phyloP scores from a whole-genome alignment of 2,113 vertebrate genomes.

The Pogonocichla stellata region DNA sequence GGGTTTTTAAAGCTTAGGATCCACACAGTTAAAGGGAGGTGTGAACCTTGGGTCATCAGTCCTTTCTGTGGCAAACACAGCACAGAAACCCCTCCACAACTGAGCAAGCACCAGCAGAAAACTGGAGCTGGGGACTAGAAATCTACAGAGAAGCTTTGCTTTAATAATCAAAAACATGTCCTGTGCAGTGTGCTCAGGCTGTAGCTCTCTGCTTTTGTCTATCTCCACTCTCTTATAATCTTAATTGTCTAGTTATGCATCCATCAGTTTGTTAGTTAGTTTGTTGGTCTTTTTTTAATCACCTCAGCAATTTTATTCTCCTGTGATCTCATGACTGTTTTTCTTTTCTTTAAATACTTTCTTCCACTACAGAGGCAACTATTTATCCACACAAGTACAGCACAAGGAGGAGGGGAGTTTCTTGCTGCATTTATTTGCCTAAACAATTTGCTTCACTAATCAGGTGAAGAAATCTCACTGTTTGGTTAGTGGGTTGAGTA shows the following conservation, averaged over 20 bases:
- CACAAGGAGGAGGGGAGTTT: neutral
- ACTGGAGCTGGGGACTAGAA: neutral
- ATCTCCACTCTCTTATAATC: neutral
- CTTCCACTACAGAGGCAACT: neutral
- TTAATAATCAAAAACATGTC: neutral
- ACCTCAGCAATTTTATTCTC: neutral
- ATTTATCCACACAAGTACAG: neutral
- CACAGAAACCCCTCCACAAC: neutral
- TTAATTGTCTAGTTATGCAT: neutral
- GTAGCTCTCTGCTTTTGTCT: neutral
- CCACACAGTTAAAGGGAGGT: fast-evolving
- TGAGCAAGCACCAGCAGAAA: neutral
- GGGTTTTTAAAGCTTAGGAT: neutral
- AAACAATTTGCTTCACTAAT: neutral
- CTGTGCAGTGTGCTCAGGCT: neutral
- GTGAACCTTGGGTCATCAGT: neutral
- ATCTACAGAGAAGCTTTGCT: neutral
- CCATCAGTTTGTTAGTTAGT: too few species aligned
- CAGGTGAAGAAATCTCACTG: neutral
- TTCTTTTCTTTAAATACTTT: neutral
- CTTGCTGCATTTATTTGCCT: neutral
- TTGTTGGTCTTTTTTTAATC: neutral
- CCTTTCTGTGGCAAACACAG: neutral
- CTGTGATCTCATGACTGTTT: neutral
- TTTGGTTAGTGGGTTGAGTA: neutral